These are phyloP conservation scores for Apodemia zela DNA, from an alignment of 2,888 invertebrate genomes.

Conservation along the genomic window DNA sequence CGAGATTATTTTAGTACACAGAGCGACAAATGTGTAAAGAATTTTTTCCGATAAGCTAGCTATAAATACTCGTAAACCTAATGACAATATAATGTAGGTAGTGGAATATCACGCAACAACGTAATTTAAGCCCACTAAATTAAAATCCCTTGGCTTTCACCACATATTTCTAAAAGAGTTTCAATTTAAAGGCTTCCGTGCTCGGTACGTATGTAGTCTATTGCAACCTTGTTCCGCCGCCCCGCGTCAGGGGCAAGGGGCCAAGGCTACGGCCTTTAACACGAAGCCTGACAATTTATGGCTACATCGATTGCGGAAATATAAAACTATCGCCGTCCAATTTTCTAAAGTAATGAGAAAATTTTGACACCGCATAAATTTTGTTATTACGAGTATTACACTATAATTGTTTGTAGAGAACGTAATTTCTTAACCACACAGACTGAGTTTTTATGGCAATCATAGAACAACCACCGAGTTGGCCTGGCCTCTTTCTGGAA, in stretches of 20 bases:
- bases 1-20: no score
- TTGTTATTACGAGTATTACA: background rate
- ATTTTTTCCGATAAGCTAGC: no score
- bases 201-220: background rate
- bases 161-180: background rate
- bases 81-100: background rate
- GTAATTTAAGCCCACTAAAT: slow-evolving; percentile 1
- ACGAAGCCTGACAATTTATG: slow-evolving; percentile 23
- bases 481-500: no score
- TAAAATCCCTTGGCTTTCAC: background rate
- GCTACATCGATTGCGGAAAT: slow-evolving; percentile 19
- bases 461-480: no score
- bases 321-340: slow-evolving; percentile 14
- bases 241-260: slow-evolving; percentile 8
- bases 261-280: slow-evolving; percentile 46
- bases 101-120: background rate
- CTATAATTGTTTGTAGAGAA: no score
- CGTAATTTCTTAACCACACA: background rate
- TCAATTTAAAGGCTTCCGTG: slow-evolving; percentile 13
- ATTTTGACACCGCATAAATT: background rate
- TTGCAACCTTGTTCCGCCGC: slow-evolving; percentile 12
- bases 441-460: background rate
- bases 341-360: slow-evolving; percentile 12
- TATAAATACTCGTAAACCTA: background rate
- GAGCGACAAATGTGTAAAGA: no score